Conservation (phyloP, 2,113 vertebrate genomes). For the Pelvicachromis taeniatus region DNA sequence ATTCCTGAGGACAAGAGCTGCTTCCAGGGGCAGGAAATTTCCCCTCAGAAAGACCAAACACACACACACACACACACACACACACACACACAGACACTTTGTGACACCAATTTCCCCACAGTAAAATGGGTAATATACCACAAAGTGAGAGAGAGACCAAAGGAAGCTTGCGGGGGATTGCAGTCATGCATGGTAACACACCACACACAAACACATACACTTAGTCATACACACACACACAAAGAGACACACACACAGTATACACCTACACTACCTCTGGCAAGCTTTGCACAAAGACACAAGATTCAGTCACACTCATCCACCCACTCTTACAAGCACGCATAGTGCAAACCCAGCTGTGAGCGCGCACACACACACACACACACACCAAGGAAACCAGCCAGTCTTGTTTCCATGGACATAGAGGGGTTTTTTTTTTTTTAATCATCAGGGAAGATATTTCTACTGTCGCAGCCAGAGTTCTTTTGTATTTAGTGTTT, state of each 20-base stretch:
- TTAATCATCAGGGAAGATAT: slow-evolving; percentile 13
- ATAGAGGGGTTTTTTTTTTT: slow-evolving; percentile 20
- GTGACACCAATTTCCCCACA: not conserved
- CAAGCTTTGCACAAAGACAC: slow-evolving; percentile 47
- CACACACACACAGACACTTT: slow-evolving; percentile 4
- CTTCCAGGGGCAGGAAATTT: slow-evolving; percentile 99
- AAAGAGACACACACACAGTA: not conserved
- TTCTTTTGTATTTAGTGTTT: not conserved
- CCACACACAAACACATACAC: not conserved
- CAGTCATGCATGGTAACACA: slow-evolving; percentile 11
- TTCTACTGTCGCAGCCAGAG: not conserved
- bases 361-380: not conserved
- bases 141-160: slow-evolving; percentile 9
- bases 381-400: slow-evolving; percentile 4
- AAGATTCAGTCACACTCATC: slow-evolving; percentile 54
- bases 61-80: slow-evolving; percentile 8
- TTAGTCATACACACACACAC: not conserved
- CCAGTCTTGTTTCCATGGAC: slow-evolving; percentile 61
- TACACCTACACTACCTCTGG: slow-evolving; percentile 54
- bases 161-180: slow-evolving; percentile 1
- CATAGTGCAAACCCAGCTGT: slow-evolving; percentile 54
- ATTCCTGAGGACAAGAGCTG: slow-evolving; percentile 95
- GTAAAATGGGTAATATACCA: slow-evolving; percentile 11
- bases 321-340: slow-evolving; percentile 57
- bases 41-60: slow-evolving; percentile 80